Base-by-base conservation (phyloP, 1,140 invertebrate species). In the Meteorus sp. region DNA sequence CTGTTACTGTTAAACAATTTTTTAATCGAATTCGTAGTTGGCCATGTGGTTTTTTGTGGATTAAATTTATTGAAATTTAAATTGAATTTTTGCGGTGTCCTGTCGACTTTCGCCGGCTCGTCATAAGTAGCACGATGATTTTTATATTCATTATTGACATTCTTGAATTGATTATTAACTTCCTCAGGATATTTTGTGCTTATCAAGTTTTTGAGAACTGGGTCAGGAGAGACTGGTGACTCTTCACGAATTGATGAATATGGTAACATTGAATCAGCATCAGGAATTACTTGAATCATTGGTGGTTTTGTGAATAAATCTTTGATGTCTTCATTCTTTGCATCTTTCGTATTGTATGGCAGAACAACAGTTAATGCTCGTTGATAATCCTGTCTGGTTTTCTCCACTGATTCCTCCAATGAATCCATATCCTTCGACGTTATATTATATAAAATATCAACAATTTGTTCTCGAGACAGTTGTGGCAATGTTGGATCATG, bases 401-500 rank as follows among this genome's bases (percentile, higher is more conserved):
- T 64, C 19, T 78, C 70, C 13, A 77, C 73, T 19, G 71, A 66
- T 8, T 76, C 74, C 3, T 75, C 65, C 6, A 78, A 72, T 37
- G 72, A 64, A 0, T 78, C 65, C 67, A 80, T 68, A 9, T 85
- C 82, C 65, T 82, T 81, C 1, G 79, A 74, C 33, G 81, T 81
- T 52, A 86, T 85, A 44, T 87, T 85, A 50, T 82, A 76, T 8
- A 87, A 68, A 25, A 87, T 77, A 22, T 82, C 75, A 2, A 87
- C 69, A 41, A 87, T 87, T 60, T 87, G 83, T 6, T 77, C 73
- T 59, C 84, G 71, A 2, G 77, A 81, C 9, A 87, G 71, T 23
- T 81, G 76, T 1, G 86, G 86, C 15, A 88, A 64, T 11, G 72
- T 75, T 2, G 82, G 71, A 63, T 87, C 82, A 20, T 76, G 71